These are phyloP conservation scores for Podarcis muralis DNA, from an alignment of 2,113 vertebrate genomes.

Conservation along the genomic window DNA sequence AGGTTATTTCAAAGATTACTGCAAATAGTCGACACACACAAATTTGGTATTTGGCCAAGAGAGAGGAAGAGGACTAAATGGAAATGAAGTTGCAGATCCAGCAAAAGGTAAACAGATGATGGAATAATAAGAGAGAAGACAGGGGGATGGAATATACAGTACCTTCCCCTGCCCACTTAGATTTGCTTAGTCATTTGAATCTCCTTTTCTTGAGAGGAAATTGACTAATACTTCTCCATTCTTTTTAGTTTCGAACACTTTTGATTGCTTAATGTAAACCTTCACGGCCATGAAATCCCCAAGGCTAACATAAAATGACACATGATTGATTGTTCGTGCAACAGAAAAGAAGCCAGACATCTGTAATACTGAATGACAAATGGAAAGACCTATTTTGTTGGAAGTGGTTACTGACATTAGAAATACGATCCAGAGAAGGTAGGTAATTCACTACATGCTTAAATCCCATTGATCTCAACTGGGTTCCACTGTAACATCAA, in stretches of 20 bases:
- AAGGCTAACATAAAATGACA: constrained; percentile 19
- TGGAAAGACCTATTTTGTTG: constrained; percentile 25
- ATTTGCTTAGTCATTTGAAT: neutral
- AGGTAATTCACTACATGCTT: neutral
- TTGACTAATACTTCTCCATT: neutral
- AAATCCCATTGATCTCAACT: neutral
- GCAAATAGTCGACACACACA: constrained; percentile 14
- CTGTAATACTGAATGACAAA: constrained; percentile 6
- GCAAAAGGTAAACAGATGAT: neutral
- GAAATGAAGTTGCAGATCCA: neutral
- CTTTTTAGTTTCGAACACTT: neutral
- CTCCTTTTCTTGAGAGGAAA: neutral
- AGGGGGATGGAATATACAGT: neutral
- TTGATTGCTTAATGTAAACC: constrained; percentile 27
- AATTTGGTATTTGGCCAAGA: neutral
- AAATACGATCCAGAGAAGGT: neutral
- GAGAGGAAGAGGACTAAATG: neutral
- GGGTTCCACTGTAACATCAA: neutral
- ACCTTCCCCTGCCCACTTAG: neutral
- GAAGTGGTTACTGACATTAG: neutral
- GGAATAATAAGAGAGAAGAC: neutral
- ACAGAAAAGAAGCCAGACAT: constrained; percentile 6
- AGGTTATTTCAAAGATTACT: constrained; percentile 35
- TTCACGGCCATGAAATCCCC: constrained; percentile 15
- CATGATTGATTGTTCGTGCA: constrained; percentile 25